A percentile compares a stretch with the other conserved stretches of the same genome.
These are phyloP conservation scores for Dryobotodes eremita DNA, from an alignment of 2,888 invertebrate genomes.

Conservation along the genomic window DNA sequence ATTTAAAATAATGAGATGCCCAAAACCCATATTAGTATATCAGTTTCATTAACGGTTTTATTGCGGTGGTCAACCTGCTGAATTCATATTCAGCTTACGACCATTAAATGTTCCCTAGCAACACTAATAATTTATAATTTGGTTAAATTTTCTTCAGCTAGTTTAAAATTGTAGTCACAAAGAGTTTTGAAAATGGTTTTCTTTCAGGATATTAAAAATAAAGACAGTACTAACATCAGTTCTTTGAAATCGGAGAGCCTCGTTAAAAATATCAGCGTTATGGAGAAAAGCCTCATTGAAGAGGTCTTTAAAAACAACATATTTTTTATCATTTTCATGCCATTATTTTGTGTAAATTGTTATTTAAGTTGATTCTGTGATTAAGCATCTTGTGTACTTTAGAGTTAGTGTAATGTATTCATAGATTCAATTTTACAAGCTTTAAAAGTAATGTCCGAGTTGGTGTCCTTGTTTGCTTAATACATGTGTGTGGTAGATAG, in stretches of 20 bases:
- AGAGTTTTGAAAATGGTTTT: slow-evolving; percentile 45
- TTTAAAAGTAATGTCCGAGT: not conserved
- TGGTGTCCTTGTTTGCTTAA: not conserved
- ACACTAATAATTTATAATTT: not conserved
- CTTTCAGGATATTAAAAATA: slow-evolving; percentile 77
- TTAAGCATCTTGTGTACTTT: not conserved
- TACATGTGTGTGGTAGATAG: not conserved
- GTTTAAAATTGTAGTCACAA: not conserved
- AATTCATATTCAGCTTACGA: slow-evolving; percentile 8
- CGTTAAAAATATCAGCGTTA: slow-evolving; percentile 77
- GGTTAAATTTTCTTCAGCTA: not conserved
- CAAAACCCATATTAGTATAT: not conserved
- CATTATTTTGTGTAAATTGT: not conserved
- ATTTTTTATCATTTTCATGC: not conserved
- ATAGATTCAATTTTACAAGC: not conserved
- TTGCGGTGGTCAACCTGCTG: not conserved
- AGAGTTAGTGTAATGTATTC: not conserved
- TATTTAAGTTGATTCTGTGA: not conserved
- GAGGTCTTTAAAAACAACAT: slow-evolving; percentile 76
- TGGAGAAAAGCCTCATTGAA: slow-evolving; percentile 81
- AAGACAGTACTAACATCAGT: slow-evolving; percentile 63
- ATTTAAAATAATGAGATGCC: not conserved
- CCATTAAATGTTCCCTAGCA: slow-evolving; percentile 9
- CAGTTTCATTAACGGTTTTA: not conserved
- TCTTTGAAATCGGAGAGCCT: slow-evolving; percentile 72